Percentiles rank a stretch among this genome's conserved stretches.
Evolutionary conservation across 37 sponge, comb jelly and placozoan genomes (phyloP).

Genomic region (Ephydatia muelleri): DNA sequence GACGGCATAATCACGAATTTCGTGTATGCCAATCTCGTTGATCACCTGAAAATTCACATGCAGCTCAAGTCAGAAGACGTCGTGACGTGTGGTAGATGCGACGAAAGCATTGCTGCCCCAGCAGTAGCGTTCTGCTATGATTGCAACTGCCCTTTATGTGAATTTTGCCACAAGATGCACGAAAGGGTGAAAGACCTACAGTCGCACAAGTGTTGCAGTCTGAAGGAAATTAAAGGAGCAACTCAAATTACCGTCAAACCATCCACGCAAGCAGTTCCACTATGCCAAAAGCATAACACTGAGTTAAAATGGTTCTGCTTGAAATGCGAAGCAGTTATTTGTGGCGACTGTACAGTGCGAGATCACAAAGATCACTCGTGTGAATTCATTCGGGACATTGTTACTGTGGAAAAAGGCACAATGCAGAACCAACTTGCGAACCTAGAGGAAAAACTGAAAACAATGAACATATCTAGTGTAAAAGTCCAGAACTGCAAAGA

Average conservation of each 20-base stretch:
- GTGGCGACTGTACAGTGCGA: conserved; percentile 42
- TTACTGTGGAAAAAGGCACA: conserved; percentile 16
- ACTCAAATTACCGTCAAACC: background rate
- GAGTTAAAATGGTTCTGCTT: conserved; percentile 44
- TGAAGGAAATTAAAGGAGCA: conserved; percentile 32
- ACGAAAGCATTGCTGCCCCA: conserved; percentile 2
- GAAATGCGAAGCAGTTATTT: conserved; percentile 35
- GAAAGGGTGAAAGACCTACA: conserved; percentile 8
- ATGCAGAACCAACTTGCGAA: background rate
- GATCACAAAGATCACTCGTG: conserved; percentile 43
- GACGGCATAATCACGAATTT: conserved; percentile 47
- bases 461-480: background rate
- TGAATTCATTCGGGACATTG: conserved; percentile 35
- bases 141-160: conserved; percentile 35
- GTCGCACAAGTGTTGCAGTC: conserved; percentile 11
- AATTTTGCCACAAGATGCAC: conserved; percentile 40
- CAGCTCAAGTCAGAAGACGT: background rate
- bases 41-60: conserved; percentile 38
- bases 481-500: background rate
- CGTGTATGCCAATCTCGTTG: conserved; percentile 40
- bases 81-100: conserved; percentile 37
- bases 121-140: conserved; percentile 44
- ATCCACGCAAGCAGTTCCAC: background rate
- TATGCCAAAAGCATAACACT: conserved; percentile 10
- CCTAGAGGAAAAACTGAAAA: conserved; percentile 2